Conservation (phyloP, 35 echinoderm and acorn worm species). For the Ptychodera flava region DNA sequence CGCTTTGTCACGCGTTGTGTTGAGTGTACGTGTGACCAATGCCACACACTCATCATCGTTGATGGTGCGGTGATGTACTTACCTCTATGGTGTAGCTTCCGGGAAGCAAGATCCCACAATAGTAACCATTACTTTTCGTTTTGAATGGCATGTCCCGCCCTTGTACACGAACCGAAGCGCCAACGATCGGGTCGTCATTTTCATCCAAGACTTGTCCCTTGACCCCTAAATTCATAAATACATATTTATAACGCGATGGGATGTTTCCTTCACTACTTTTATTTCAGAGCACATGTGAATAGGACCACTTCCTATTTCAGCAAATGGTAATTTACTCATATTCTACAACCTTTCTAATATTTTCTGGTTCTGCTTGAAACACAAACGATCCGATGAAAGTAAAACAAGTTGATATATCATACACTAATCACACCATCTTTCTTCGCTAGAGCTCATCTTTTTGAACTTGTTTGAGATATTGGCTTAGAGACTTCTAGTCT, state of each 20-base stretch:
- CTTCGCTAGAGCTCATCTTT: conserved; percentile 47
- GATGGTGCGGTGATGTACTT: neutral
- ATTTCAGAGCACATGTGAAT: neutral
- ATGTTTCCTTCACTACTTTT: neutral
- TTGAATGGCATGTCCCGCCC: conserved; percentile 20
- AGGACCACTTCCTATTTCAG: neutral
- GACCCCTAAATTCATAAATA: conserved; percentile 31
- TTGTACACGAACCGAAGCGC: conserved; percentile 48
- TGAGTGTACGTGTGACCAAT: no score
- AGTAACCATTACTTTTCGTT: conserved; percentile 46
- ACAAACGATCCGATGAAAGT: neutral
- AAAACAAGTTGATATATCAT: neutral
- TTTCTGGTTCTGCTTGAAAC: neutral
- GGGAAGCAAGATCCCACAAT: conserved; percentile 72
- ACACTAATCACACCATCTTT: neutral
- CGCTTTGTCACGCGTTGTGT: no score
- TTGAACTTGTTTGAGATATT: conserved; percentile 72
- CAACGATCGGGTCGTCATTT: neutral
- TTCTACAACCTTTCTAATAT: neutral
- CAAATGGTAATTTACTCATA: neutral
- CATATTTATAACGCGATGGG: neutral
- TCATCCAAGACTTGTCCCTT: conserved; percentile 55
- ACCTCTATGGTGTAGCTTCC: conserved; percentile 59
- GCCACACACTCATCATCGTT: no score
- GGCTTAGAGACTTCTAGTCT: no score